Evolutionary conservation across 2,888 invertebrate species (phyloP), one percentile per base, ranked within the genome.

Genomic region (Andrena minutula): DNA sequence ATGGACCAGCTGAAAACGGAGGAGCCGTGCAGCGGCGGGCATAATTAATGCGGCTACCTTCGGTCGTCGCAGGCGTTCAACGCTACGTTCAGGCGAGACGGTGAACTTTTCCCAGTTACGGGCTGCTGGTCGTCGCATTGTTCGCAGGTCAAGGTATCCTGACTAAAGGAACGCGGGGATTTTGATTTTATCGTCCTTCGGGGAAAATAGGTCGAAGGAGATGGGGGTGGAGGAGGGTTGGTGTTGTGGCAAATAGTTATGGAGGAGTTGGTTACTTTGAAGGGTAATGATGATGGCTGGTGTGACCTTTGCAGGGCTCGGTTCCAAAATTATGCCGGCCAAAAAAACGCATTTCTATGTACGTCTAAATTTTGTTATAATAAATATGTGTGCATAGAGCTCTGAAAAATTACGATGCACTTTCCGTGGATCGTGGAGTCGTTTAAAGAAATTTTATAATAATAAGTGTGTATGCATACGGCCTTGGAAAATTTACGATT

Each of bases 1-100:
- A 82, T 76, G 75, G 72, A 73, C 72, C 82, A 69, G 60, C 63
- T 63, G 58, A 68, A 81, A 82, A 75, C 65, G 75, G 41, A 30
- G 51, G 23, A 41, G 56, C 56, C 10, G 56, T 7, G 16, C 32
- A 35, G 32, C 63, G 23, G 66, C 35, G 53, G 61, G 75, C 26
- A 56, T 73, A 77, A 77, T 66, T 77, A 76, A 79, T 78, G 53
- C 60, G 58, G 28, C 47, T 41, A 16, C 66, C 16, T 63, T 49
- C 47, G 49, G 23, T 26, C n/a, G 32, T 41, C 49, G 49, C 47
- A 5, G 10, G 49, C n/a, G 71, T 30, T 16, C 65, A 20, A 32
- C 47, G n/a, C n/a, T 6, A 49, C 30, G 35, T 75, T 69, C 49
- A 28, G 23, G 16, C 35, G 41, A 10, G 23, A 12, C 20, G 23